Evolutionary conservation across 2,113 vertebrate genomes (phyloP).

Genomic region (Spea bombifrons): DNA sequence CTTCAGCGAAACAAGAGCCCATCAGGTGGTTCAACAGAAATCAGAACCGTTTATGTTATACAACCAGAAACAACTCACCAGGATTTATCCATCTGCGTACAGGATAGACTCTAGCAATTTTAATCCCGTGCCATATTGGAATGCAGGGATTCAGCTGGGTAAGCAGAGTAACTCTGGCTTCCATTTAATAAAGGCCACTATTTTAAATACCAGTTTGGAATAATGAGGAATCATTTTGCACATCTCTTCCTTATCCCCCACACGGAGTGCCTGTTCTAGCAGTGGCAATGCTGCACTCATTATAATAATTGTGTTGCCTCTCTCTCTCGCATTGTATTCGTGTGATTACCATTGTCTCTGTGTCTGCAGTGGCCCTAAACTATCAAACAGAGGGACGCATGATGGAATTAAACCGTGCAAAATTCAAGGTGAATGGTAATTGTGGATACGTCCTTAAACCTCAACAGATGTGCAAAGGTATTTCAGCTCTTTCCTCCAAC

Average conservation of each 20-base stretch:
- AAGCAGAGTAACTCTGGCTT: constrained; percentile 36
- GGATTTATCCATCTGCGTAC: constrained; percentile 95
- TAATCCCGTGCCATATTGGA: constrained; percentile 96
- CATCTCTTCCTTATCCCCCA: too few species aligned
- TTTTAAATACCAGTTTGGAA: constrained; percentile 6
- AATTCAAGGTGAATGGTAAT: constrained; percentile 91
- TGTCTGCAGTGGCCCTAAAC: constrained; percentile 85
- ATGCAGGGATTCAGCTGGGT: constrained; percentile 92
- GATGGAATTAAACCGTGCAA: constrained; percentile 96
- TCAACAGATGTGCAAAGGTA: constrained; percentile 95
- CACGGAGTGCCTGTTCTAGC: too few species aligned
- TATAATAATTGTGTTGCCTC: too few species aligned
- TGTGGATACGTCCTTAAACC: constrained; percentile 95
- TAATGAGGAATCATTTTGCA: neutral
- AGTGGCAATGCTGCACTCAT: too few species aligned
- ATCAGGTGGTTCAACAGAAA: constrained; percentile 88
- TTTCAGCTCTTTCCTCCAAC: neutral
- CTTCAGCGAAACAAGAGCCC: constrained; percentile 90
- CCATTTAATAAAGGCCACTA: neutral
- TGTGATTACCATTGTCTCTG: constrained; percentile 6
- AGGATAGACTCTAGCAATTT: constrained; percentile 97
- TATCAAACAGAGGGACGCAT: constrained; percentile 95
- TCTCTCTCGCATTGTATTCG: too few species aligned
- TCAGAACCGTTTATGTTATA: constrained; percentile 86
- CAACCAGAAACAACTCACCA: constrained; percentile 91